Evolutionary conservation across 1,140 invertebrate species (phyloP).

Genomic region (Riptortus pedestris): DNA sequence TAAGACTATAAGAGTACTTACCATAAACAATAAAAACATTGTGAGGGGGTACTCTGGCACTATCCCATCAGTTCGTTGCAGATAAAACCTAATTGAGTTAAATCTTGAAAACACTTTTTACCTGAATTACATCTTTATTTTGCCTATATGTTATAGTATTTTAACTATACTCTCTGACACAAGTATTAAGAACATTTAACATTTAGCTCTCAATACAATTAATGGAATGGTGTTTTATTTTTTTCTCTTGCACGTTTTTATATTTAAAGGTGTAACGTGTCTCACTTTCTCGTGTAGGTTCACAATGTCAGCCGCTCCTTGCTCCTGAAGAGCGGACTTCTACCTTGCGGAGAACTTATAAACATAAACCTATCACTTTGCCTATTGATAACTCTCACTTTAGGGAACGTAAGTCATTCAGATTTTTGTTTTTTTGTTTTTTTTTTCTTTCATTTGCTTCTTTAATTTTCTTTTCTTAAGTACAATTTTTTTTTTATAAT

Average conservation of each 20-base stretch:
- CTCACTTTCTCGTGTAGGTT: conserved; percentile 33
- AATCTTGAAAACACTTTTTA: no score
- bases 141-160: no score
- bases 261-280: conserved; percentile 25
- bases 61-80: no score
- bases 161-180: no score
- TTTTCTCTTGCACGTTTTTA: neutral
- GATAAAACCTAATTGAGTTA: no score
- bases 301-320: conserved; percentile 31
- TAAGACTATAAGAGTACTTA: no score
- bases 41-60: no score
- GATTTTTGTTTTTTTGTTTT: conserved; percentile 24
- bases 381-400: conserved; percentile 41
- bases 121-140: no score
- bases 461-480: neutral
- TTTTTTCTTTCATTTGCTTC: conserved; percentile 23
- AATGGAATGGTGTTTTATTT: no score
- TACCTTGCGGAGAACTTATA: conserved; percentile 41
- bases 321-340: conserved; percentile 33
- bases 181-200: no score
- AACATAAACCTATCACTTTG: conserved; percentile 52
- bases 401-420: conserved; percentile 39
- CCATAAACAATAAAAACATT: no score
- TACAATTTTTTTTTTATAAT: conserved; percentile 14
- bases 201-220: no score